Evolutionary conservation across 2,888 invertebrate species (phyloP).

Genomic region (Pammene aurita): DNA sequence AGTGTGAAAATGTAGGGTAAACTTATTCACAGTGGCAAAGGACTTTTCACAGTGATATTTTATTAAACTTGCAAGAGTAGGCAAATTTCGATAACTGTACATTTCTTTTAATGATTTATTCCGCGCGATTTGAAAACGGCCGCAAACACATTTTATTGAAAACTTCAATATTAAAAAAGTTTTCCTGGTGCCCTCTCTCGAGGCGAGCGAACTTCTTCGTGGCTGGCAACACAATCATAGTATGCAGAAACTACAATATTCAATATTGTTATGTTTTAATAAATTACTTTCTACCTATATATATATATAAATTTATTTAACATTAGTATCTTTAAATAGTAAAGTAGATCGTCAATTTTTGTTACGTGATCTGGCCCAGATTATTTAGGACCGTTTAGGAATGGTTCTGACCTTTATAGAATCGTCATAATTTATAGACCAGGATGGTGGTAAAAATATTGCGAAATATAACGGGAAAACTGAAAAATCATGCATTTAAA

Average conservation of each 20-base stretch:
- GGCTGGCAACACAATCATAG: neutral
- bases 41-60: neutral
- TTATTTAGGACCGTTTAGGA: no score
- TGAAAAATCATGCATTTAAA: no score
- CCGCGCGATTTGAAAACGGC: constrained; percentile 42
- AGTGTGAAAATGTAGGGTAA: no score
- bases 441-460: no score
- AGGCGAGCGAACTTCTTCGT: constrained; percentile 26
- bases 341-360: no score
- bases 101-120: constrained; percentile 48
- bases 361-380: no score
- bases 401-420: no score
- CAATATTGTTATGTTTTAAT: constrained; percentile 10
- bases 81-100: constrained; percentile 4
- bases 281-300: no score
- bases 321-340: no score
- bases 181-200: constrained; percentile 46
- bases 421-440: no score
- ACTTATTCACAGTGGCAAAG: neutral
- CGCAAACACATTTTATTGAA: constrained; percentile 44
- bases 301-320: no score
- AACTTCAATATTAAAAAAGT: constrained; percentile 64
- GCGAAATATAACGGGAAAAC: no score
- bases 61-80: neutral
- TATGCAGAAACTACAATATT: constrained; percentile 23